A percentile compares a stretch with the other conserved stretches of the same genome.
phyloP scores from a whole-genome alignment of 1,140 invertebrate genomes.

The Tigriopus japonicus region DNA sequence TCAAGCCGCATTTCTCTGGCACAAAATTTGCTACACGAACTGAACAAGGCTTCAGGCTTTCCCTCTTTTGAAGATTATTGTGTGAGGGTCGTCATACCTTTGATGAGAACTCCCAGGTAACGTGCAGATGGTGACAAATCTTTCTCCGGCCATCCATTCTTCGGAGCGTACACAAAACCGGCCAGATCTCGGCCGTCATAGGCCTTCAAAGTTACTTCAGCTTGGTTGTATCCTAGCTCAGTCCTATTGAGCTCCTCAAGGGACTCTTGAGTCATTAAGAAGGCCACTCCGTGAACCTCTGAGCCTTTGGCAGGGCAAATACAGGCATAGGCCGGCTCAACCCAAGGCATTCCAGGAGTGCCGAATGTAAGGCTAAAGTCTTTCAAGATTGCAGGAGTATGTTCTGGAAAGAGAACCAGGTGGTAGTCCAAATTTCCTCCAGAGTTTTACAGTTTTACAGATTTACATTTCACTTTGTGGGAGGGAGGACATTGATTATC shows the following conservation, averaged over 20 bases:
- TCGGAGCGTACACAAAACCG: neutral
- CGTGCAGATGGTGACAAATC: neutral
- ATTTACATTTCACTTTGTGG: neutral
- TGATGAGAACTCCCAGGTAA: neutral
- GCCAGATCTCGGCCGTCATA: neutral
- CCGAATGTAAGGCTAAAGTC: neutral
- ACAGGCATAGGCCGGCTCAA: neutral
- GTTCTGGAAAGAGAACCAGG: neutral
- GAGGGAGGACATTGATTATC: neutral
- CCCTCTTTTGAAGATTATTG: too few relatives aligned
- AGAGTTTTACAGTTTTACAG: neutral
- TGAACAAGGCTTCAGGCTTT: too few relatives aligned
- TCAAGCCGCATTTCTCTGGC: too few relatives aligned
- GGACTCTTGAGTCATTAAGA: neutral
- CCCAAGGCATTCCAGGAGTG: neutral
- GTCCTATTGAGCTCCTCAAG: neutral
- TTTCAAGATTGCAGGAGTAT: neutral
- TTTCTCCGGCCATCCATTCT: neutral
- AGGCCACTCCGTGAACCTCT: neutral
- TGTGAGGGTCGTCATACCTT: neutral
- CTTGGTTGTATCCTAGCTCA: neutral
- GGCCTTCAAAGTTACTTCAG: neutral
- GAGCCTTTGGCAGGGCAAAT: neutral
- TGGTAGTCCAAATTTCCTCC: too few relatives aligned
- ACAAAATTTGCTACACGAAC: too few relatives aligned